Base-by-base conservation (phyloP, 1,140 invertebrate species). In the Drosophila orosa region DNA sequence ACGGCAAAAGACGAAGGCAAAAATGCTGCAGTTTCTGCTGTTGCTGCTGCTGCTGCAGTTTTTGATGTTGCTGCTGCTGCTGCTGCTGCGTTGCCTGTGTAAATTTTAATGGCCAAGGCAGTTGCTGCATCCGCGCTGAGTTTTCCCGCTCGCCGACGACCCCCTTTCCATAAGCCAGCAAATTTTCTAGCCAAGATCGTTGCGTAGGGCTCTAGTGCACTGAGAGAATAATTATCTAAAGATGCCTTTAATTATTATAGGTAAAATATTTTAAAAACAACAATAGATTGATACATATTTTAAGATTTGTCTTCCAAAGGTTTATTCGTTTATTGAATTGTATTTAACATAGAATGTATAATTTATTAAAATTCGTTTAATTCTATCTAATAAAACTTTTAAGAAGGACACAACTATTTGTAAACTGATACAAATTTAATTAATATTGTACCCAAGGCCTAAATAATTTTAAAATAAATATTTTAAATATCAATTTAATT, bases 81-180 rank as follows among this genome's bases (percentile, higher is more conserved):
- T 62, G 55, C 45, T 65, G 79, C 74, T 78, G 80, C 74, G 75
- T 71, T 74, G 71, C 60, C 80, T 86, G 78, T 86, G 82, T 87
- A 86, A 82, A 86, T 86, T 86, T 86, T 86, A 86, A 86, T 86
- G 82, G 82, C 71, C 78, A 69, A 33, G 82, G 78, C 73, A 75
- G 72, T 75, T 75, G 83, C 79, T 86, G 67, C 81, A 79, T 71
- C 66, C 42, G 77, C 81, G 77, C 83, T 77, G 68, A 74, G 66
- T 75, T 67, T 52, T 67, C 66, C 39, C 39, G 29, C 58, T n/a
- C 33, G 37, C 5, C 73, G 27, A 24, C 31, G 15, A 10, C 37
- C 45, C 72, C 61, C 50, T 25, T 57, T 12, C 61, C 22, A 19
- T 12, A 15, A 13, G 10, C 27, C 74, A 56, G 60, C 59, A 55